A percentile compares a stretch with the other conserved stretches of the same genome.
Conservation (phyloP, 2,113 vertebrate genomes). For the Neofelis nebulosa region DNA sequence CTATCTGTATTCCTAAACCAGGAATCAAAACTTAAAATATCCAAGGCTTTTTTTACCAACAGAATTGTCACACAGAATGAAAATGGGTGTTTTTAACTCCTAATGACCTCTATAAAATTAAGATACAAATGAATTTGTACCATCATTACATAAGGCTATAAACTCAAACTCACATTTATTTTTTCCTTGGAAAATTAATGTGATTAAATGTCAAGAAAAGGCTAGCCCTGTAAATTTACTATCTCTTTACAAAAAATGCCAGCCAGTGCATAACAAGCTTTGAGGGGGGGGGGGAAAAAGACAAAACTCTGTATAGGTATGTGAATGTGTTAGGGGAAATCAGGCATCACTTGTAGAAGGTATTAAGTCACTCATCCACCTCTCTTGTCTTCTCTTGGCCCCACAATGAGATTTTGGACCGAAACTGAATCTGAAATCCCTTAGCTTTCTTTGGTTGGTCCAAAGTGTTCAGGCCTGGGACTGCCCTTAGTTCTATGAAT, state of each 20-base stretch:
- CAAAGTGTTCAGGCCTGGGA: background rate
- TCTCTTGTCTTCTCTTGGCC: background rate
- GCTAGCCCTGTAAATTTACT: slow-evolving; percentile 15
- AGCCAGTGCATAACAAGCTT: background rate
- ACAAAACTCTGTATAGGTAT: background rate
- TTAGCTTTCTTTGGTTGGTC: background rate
- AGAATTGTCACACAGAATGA: background rate
- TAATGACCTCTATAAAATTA: background rate
- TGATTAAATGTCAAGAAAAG: slow-evolving; percentile 48
- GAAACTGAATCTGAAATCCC: background rate
- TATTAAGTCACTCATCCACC: background rate
- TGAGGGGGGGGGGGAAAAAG: background rate
- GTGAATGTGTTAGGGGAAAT: background rate
- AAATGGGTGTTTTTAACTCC: background rate
- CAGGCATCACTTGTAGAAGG: background rate
- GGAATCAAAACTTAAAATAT: background rate
- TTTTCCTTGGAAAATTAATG: slow-evolving; percentile 43
- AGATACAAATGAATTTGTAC: background rate
- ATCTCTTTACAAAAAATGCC: slow-evolving; percentile 30
- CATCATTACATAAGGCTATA: slow-evolving; percentile 11
- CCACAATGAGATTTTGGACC: background rate
- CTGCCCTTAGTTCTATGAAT: background rate
- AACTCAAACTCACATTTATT: slow-evolving; percentile 40
- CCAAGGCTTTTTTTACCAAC: background rate
- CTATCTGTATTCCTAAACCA: background rate